These are phyloP conservation scores for Leptarthrus brevirostris DNA, from an alignment of 2,888 invertebrate species.

Conservation along the genomic window DNA sequence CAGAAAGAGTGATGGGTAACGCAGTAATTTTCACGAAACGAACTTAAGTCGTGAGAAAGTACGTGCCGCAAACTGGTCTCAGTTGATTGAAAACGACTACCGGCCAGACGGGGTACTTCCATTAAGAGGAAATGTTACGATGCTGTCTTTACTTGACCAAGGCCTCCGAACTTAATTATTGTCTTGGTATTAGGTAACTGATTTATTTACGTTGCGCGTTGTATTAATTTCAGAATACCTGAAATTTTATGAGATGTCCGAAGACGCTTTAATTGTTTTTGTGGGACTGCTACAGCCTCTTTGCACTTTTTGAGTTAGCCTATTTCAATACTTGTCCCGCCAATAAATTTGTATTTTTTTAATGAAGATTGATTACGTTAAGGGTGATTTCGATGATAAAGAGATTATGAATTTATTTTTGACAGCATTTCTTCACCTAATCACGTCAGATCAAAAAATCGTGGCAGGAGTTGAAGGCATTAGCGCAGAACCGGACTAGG, in stretches of 20 bases:
- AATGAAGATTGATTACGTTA: background rate
- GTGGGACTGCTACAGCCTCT: too few species aligned
- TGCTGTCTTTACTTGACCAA: constrained; percentile 3
- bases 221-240: background rate
- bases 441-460: too few species aligned
- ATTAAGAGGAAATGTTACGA: constrained; percentile 10
- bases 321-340: background rate
- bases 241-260: too few species aligned
- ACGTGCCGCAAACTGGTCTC: background rate
- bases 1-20: background rate
- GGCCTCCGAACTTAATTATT: constrained; percentile 21
- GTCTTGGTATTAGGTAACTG: constrained; percentile 29
- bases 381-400: background rate
- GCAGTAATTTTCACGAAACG: background rate
- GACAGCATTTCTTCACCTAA: background rate
- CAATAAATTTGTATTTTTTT: background rate
- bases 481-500: too few species aligned
- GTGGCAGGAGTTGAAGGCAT: too few species aligned
- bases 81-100: background rate
- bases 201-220: background rate
- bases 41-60: constrained; percentile 32
- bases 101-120: background rate
- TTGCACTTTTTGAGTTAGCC: too few species aligned
- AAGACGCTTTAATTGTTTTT: too few species aligned
- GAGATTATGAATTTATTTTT: background rate